Evolutionary conservation across 2,797 vertebrate genomes (phyloP).

Genomic region (Diplodus puntazzo): DNA sequence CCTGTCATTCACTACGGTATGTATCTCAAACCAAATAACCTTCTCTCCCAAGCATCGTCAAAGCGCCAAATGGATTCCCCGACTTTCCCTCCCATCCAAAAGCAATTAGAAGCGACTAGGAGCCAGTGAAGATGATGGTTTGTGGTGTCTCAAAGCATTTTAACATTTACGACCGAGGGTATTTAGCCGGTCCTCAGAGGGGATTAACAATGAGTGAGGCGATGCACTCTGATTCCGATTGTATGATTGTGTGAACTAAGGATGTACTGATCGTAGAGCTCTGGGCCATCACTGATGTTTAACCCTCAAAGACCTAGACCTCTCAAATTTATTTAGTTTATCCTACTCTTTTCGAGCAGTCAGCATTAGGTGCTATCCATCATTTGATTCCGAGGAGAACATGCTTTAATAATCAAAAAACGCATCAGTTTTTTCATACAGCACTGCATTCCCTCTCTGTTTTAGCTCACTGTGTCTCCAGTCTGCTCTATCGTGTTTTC

Average conservation of each 20-base stretch:
- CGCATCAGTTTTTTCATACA: too few species aligned
- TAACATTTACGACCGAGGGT: constrained; percentile 51
- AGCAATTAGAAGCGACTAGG: constrained; percentile 50
- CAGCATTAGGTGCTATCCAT: too few species aligned
- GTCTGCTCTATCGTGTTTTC: too few species aligned
- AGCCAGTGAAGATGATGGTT: constrained; percentile 34
- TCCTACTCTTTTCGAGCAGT: too few species aligned
- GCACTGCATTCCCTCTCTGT: too few species aligned
- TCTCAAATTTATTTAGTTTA: too few species aligned
- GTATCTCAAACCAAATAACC: constrained; percentile 58
- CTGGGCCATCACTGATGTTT: too few species aligned
- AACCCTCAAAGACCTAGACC: too few species aligned
- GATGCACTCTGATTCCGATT: constrained; percentile 16
- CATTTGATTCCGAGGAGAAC: too few species aligned
- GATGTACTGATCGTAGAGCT: too few species aligned
- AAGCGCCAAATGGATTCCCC: constrained; percentile 50
- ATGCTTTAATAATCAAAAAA: too few species aligned
- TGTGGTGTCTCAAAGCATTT: constrained; percentile 55
- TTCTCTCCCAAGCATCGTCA: constrained; percentile 52
- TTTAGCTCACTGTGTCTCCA: too few species aligned
- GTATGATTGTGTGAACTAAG: constrained; percentile 16
- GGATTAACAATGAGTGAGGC: constrained; percentile 36
- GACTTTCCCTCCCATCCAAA: constrained; percentile 21
- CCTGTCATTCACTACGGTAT: constrained; percentile 32
- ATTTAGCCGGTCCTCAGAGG: constrained; percentile 28